Base-by-base conservation (phyloP, 2,797 vertebrate species). In the Melanotaenia trifasciata region DNA sequence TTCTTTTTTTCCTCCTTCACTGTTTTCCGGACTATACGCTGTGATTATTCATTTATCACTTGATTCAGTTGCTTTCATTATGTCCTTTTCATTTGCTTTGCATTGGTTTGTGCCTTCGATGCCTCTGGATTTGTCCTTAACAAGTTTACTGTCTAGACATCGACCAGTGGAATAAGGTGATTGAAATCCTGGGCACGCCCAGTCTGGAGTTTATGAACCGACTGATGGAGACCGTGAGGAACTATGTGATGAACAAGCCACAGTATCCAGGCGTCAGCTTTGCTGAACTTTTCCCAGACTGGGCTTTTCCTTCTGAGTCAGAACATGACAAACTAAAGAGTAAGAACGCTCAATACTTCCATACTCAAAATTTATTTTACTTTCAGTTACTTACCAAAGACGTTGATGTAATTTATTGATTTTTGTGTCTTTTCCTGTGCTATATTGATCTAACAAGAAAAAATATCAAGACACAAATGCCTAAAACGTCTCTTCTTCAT, bases 81-180 rank as follows among this genome's bases (percentile, higher is more conserved):
- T 56, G 2, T 69, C 57, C 18, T 32, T 68, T 3, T 45, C 6
- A 47, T 53, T 74, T 67, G 1, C 14, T 58, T 47, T 64, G 24
- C 45, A 57, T 12, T n/a, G 12, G 13, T 0, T 14, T 38, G 36
- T 70, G 1, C 18, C n/a, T 54, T 50, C 64, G 33, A 50, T 50
- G 36, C 45, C 38, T 32, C 57, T 33, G 32, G 22, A 11, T 57
- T 83, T 81, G 83, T 88, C 91, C 87, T 5, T 89, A 89, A 93
- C 80, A 14, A 78, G 59, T 5, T 5, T 54, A 0, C 40, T 70
- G 70, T 75, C 76, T 94, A 99, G 98, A 99, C 93, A 99, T 99
- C 90, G 98, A 99, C 95, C 97, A 99, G 64, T 99, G 97, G 98
- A 99, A 99, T 94, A 99, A 99, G 92, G 98, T 99, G 84, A 99